Evolutionary conservation across 2,113 vertebrate genomes (phyloP).

Genomic region (Coracopsis vasa): DNA sequence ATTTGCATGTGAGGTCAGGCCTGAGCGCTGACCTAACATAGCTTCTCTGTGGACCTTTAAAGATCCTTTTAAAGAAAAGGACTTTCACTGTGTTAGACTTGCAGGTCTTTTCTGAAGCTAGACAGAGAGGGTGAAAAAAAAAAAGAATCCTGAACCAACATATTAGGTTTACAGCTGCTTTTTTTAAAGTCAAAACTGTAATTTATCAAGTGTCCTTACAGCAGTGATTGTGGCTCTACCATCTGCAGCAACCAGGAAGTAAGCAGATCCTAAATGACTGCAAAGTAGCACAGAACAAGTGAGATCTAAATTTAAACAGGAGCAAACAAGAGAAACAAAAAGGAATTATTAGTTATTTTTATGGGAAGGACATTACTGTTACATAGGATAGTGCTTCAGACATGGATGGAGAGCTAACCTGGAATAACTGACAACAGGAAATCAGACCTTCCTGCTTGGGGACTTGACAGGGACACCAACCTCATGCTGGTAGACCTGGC

Average conservation of each 20-base stretch:
- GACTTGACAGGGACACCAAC: neutral
- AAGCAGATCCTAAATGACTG: neutral
- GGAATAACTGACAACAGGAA: neutral
- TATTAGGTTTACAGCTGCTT: neutral
- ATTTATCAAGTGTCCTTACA: neutral
- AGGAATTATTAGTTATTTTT: neutral
- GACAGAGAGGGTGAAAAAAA: neutral
- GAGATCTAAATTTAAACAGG: neutral
- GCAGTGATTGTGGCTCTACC: neutral
- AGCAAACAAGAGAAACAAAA: neutral
- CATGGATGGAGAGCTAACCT: neutral
- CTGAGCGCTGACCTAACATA: neutral
- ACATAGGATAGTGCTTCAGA: neutral
- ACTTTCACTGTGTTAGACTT: neutral
- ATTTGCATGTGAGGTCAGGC: neutral
- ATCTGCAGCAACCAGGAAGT: neutral
- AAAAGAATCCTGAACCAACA: neutral
- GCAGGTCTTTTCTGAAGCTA: neutral
- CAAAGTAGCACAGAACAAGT: neutral
- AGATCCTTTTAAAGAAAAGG: neutral
- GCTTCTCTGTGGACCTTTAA: neutral
- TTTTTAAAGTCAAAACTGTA: neutral
- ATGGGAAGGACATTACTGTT: neutral
- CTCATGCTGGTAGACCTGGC: neutral
- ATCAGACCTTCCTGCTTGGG: neutral